Base-by-base conservation (phyloP, 2,797 vertebrate species). In the Lepus townsendii region DNA sequence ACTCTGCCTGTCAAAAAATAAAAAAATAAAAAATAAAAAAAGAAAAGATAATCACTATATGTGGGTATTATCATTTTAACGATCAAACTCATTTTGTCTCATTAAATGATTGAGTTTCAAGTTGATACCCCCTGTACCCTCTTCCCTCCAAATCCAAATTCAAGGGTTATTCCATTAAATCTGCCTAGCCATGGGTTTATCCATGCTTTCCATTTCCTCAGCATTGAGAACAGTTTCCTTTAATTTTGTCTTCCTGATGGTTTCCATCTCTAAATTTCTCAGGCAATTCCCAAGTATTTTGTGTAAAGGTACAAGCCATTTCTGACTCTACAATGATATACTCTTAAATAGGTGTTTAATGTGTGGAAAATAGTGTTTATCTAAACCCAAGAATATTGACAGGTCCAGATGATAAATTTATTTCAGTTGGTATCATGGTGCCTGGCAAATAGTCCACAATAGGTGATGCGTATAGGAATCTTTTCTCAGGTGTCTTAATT, bases 61-160 rank as follows among this genome's bases (percentile, higher is more conserved):
- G 27, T 75, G 62, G n/a, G 24, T 73, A 62, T 60, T 93, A 73
- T 83, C 30, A 78, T 95, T 94, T 83, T 78, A 95, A 94, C 77
- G 42, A 13, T 6, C 79, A 91, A 87, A 57, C 11, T 90, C 60
- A 30, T 22, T 50, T 42, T 11, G 24, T 17, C 83, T 88, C 42
- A 82, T 91, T 79, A 93, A 96, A 8, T 77, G 27, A 91, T 62
- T 16, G n/a, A 75, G 35, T 63, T 96, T 89, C 30, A 84, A n/a
- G 13, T 11, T 86, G n/a, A 77, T 77, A 5, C 42, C 2, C 24
- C 10, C 12, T 83, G 27, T 14, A 32, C 4, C 60, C 2, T 26
- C 35, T 26, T 76, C 35, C 66, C 22, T 73, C 5, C 9, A 85
- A 77, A 93, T 85, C 3, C 3, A 95, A 9, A 60, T 52, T 8